Evolutionary conservation across 35 echinoderm and acorn worm species (phyloP).

Genomic region (Apostichopus japonicus): DNA sequence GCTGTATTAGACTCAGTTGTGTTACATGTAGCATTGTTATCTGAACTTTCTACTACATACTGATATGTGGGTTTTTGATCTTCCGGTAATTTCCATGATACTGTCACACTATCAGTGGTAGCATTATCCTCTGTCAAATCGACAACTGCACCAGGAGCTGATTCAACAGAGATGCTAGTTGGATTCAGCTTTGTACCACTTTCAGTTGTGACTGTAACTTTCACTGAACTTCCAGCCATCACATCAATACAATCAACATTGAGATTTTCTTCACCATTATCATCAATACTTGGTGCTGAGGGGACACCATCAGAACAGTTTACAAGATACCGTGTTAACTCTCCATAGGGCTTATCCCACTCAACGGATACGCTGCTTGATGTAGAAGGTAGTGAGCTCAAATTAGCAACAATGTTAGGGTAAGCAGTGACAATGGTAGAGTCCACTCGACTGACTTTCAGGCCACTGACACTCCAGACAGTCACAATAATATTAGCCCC

Average conservation of each 20-base stretch:
- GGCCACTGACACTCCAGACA: not conserved
- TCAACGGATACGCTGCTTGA: not conserved
- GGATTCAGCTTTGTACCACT: not conserved
- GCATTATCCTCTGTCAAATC: not conserved
- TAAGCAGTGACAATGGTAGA: not conserved
- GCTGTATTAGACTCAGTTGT: not conserved
- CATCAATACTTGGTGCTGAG: not conserved
- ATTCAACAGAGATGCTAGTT: not conserved
- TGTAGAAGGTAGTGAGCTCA: not conserved
- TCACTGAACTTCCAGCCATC: not conserved
- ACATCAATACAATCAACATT: not conserved
- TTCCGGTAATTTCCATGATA: not conserved
- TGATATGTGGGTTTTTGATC: not conserved
- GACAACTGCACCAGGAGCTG: not conserved
- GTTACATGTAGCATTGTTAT: not conserved
- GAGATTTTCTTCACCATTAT: not conserved
- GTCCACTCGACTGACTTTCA: not conserved
- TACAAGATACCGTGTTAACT: not conserved
- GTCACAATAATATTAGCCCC: not conserved
- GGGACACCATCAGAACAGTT: not conserved
- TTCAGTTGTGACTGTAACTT: not conserved
- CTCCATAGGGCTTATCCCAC: not conserved
- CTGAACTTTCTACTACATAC: not conserved
- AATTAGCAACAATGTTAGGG: not conserved
- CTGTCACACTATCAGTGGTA: conserved; percentile 21